Evolutionary conservation across 1,140 invertebrate species (phyloP), one percentile per base, ranked within the genome.

Genomic region (Habropoda laboriosa): DNA sequence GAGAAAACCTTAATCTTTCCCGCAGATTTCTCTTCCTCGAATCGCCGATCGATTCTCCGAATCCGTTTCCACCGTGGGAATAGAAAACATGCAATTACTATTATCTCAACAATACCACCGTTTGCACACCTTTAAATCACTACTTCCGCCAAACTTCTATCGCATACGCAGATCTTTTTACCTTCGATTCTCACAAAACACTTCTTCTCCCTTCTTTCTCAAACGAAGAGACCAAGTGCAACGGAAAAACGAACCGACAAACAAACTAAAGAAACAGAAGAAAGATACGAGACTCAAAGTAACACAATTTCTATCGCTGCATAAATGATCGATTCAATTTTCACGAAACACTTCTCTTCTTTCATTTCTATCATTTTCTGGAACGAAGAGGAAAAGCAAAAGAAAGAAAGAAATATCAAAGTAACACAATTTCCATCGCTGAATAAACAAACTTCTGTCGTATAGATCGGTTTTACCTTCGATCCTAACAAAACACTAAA

Each of bases 11-110:
- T 35, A 55, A 63, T 40, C 63, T 32, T 75, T 45, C 38, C 47
- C 27, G 21, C 47, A 13, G 61, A 75, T 75, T 75, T 75, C 72
- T 75, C 27, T 75, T 75, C 49, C 38, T 18, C 38, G 49, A 75
- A 42, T 55, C 27, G 27, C 35, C n/a, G 45, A 68, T 68, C 47
- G 64, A 72, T 75, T 75, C 72, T 12, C 18, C 35, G 72, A 75
- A 66, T 64, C 72, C 45, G 18, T 35, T n/a, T n/a, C 4, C 24
- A 53, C 49, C 72, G 72, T 75, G 72, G 47, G 72, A 75, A 74
- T 58, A 38, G 42, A 51, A 49, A 73, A 61, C n/a, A 16, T n/a
- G 32, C 58, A 21, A 38, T 53, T 32, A 40, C 32, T 38, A 53
- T 75, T 75, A 27, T 64, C 60, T 53, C 24, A 6, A 32, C 47